Base-by-base conservation (phyloP, 2,797 vertebrate species). In the Heteromormyrus szaboi region DNA sequence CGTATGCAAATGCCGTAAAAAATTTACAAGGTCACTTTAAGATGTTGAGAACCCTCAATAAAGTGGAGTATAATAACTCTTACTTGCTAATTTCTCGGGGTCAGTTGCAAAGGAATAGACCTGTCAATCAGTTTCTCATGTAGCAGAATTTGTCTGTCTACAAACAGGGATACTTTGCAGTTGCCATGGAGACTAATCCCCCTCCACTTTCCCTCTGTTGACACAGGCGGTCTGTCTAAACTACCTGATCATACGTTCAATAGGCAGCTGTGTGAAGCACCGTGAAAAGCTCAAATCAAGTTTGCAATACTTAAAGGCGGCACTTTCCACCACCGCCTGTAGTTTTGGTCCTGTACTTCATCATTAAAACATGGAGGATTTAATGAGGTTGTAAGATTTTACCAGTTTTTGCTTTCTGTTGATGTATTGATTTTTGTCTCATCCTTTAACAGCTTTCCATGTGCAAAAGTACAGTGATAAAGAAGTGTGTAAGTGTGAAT, bases 61-160 rank as follows among this genome's bases (percentile, higher is more conserved):
- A 96, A 96, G 95, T 94, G 94, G 95, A 96, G 96, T 96, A 97
- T 97, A 97, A 97, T 97, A 98, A 97, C 95, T 96, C 97, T 97
- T 96, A 97, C 96, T 97, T 95, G 96, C 97, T 97, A 96, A 98
- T 98, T 98, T 98, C 97, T 97, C 97, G 97, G 97, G 98, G 97
- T 98, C 97, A 98, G 97, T 96, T 97, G 96, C 96, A 95, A 96
- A 97, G 97, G 96, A 98, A 97, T 97, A 96, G 97, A 97, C 95
- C 95, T 97, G 98, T 96, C 98, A 99, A 97, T 99, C 97, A 97
- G 96, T 97, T 97, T 97, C 97, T 97, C 96, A 98, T 98, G 97
- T 97, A 97, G 96, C 97, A 98, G 97, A 98, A 98, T 97, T 96
- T 97, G 97, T 98, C 97, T 96, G 96, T 98, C 97, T 96, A 97